phyloP scores from a whole-genome alignment of 2,888 invertebrate genomes.

The Ectropis crepuscularia region DNA sequence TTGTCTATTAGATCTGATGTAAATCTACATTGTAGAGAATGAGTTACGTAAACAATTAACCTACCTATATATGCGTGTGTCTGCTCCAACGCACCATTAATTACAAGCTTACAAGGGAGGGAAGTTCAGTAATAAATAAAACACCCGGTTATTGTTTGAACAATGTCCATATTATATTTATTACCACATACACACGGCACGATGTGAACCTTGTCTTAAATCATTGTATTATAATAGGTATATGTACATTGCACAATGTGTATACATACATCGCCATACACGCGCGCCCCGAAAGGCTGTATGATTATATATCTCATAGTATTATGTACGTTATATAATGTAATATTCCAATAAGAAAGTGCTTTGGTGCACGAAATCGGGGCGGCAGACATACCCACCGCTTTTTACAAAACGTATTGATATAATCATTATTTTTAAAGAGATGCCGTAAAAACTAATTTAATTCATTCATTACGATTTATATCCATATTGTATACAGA shows the following conservation, averaged over 20 bases:
- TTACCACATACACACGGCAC: conserved; percentile 96
- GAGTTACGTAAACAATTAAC: conserved; percentile 16
- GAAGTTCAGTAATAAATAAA: conserved; percentile 64
- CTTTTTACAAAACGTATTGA: conserved; percentile 83
- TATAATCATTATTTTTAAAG: conserved; percentile 84
- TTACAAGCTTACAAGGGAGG: conserved; percentile 39
- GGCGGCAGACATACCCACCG: conserved; percentile 81
- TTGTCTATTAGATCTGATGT: conserved; percentile 13
- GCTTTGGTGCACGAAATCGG: conserved; percentile 85
- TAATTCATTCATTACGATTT: conserved; percentile 83
- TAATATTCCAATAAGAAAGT: conserved; percentile 86
- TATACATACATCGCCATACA: conserved; percentile 89
- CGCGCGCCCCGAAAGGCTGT: conserved; percentile 86
- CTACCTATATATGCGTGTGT: conserved; percentile 12
- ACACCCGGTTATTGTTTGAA: conserved; percentile 89
- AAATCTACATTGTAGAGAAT: conserved; percentile 15
- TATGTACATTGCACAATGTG: conserved; percentile 90
- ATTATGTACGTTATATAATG: conserved; percentile 83
- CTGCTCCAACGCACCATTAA: conserved; percentile 22
- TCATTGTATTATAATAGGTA: conserved; percentile 89
- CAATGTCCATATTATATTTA: conserved; percentile 95
- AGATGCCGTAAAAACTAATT: conserved; percentile 84
- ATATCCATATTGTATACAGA: conserved; percentile 86
- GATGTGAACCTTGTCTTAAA: conserved; percentile 95
- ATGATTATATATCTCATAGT: conserved; percentile 85